Evolutionary conservation across 2,888 invertebrate genomes (phyloP).

Genomic region (Congeria kusceri): DNA sequence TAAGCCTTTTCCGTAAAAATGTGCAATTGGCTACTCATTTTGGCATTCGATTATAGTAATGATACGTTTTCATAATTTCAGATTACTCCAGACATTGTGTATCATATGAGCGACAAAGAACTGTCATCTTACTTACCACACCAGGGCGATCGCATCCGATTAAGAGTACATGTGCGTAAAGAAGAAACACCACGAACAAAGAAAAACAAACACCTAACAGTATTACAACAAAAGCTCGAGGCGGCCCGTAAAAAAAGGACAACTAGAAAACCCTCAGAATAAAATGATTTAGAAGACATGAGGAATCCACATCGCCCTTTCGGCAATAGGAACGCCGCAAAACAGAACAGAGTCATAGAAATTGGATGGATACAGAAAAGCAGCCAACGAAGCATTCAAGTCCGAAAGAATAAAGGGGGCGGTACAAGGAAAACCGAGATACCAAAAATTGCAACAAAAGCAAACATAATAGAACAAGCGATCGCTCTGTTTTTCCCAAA

Average conservation of each 20-base stretch:
- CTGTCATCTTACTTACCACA: conserved; percentile 11
- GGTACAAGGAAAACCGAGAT: conserved; percentile 13
- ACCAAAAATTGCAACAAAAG: conserved; percentile 14
- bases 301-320: conserved; percentile 14
- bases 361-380: conserved; percentile 31
- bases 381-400: conserved; percentile 9
- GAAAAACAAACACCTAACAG: conserved; percentile 9
- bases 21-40: too few relatives aligned
- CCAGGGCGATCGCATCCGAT: conserved; percentile 20
- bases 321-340: conserved; percentile 23
- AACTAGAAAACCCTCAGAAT: not conserved
- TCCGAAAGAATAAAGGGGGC: conserved; percentile 24
- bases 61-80: conserved; percentile 14
- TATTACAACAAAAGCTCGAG: conserved; percentile 15
- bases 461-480: conserved; percentile 10
- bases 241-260: conserved; percentile 6
- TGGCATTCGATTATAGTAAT: too few relatives aligned
- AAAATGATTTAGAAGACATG: not conserved
- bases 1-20: too few relatives aligned
- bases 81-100: conserved; percentile 24
- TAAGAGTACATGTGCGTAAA: conserved; percentile 12
- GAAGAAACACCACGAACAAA: not conserved
- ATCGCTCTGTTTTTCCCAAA: conserved; percentile 15
- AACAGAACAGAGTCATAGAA: conserved; percentile 13
- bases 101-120: conserved; percentile 16